phyloP scores from a whole-genome alignment of 2,797 vertebrate species.

The Babyrousa celebensis region DNA sequence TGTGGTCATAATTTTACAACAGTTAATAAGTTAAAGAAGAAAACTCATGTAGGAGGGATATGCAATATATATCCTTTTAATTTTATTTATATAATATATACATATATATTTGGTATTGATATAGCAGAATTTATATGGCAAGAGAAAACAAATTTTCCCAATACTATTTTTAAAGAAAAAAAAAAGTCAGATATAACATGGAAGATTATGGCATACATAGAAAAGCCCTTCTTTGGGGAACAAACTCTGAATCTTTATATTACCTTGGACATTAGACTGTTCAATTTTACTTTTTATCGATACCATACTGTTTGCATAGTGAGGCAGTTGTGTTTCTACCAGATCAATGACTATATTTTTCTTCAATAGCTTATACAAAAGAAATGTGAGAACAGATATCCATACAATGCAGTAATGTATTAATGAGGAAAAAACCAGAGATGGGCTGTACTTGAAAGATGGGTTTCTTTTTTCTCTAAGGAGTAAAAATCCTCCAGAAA shows the following conservation, averaged over 20 bases:
- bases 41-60: background rate
- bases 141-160: background rate
- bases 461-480: background rate
- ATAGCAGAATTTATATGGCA: background rate
- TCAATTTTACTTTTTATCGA: conserved; percentile 26
- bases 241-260: background rate
- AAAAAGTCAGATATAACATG: background rate
- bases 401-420: background rate
- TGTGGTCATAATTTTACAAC: background rate
- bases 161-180: background rate
- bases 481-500: background rate
- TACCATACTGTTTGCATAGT: background rate
- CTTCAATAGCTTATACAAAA: background rate
- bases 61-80: background rate
- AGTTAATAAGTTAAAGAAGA: background rate
- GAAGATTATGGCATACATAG: background rate
- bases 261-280: background rate
- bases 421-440: background rate
- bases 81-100: background rate
- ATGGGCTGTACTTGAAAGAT: background rate
- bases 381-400: background rate
- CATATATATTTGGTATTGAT: background rate
- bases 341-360: background rate
- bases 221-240: background rate
- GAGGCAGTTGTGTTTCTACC: background rate